A percentile compares a stretch with the other conserved stretches of the same genome.
phyloP scores from a whole-genome alignment of 2,888 invertebrate genomes.

The Polyommatus iphigenia region DNA sequence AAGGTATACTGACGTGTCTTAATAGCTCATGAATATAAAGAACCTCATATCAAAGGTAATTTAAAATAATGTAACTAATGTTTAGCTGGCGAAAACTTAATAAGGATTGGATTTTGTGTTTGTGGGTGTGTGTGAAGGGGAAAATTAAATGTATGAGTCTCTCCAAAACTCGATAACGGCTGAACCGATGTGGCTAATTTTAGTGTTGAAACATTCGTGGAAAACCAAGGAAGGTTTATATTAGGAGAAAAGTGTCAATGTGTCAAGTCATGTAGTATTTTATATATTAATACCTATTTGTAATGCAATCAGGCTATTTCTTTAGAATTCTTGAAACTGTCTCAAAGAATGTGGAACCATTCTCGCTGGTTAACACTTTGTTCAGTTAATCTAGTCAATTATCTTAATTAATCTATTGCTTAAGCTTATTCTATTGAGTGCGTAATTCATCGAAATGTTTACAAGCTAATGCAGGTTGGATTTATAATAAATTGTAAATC shows the following conservation, averaged over 20 bases:
- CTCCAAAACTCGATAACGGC: too few species aligned
- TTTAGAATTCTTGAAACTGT: neutral
- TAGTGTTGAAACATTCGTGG: too few species aligned
- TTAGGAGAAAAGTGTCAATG: too few species aligned
- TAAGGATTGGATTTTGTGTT: too few species aligned
- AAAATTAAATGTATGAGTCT: too few species aligned
- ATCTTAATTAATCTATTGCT: constrained; percentile 10
- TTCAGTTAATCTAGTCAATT: constrained; percentile 11
- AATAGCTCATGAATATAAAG: neutral
- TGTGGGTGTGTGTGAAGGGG: too few species aligned
- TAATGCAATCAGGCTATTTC: neutral
- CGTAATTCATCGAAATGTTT: constrained; percentile 8
- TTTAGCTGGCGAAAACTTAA: neutral
- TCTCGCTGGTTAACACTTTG: neutral
- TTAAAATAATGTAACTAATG: neutral
- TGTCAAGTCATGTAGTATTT: too few species aligned
- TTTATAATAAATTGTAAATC: constrained; percentile 25
- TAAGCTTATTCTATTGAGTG: constrained; percentile 5
- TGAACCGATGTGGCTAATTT: too few species aligned
- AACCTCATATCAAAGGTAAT: neutral
- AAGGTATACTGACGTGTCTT: neutral
- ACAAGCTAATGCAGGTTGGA: constrained; percentile 13
- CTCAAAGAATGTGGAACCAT: constrained; percentile 1
- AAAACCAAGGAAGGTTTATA: too few species aligned
- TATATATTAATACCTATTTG: neutral